Evolutionary conservation across 1,140 invertebrate genomes (phyloP).

Genomic region (Drosophila aff.): DNA sequence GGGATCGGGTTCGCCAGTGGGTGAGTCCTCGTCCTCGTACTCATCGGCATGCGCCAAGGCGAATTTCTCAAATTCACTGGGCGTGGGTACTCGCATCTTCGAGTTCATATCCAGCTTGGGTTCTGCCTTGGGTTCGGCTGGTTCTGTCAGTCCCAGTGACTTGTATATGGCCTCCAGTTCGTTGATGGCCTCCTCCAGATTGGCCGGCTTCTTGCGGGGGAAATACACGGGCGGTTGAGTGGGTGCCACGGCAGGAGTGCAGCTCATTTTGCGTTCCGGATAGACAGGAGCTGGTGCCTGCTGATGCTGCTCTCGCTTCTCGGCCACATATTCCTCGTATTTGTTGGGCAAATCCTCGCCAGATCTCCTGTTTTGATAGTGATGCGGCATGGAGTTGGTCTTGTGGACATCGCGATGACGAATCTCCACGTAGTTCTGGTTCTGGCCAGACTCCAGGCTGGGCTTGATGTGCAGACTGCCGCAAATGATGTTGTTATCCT

Average conservation of each 20-base stretch:
- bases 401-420: conserved; percentile 66
- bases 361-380: conserved; percentile 65
- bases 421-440: conserved; percentile 77
- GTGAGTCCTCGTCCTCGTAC: conserved; percentile 85
- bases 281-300: conserved; percentile 58
- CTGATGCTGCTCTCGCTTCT: conserved; percentile 74
- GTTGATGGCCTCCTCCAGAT: conserved; percentile 93
- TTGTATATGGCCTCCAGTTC: conserved; percentile 96
- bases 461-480: conserved; percentile 79
- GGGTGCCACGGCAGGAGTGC: conserved; percentile 47
- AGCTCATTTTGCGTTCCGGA: conserved; percentile 61
- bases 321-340: conserved; percentile 79
- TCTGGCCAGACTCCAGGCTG: conserved; percentile 11
- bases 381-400: conserved; percentile 79
- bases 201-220: conserved; percentile 88
- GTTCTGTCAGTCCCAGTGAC: conserved; percentile 91
- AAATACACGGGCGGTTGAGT: conserved; percentile 74
- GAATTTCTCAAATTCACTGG: conserved; percentile 81
- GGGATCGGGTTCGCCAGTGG: conserved; percentile 91
- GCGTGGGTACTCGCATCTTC: conserved; percentile 87
- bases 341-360: conserved; percentile 73
- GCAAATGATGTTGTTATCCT: conserved; percentile 64
- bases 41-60: conserved; percentile 76
- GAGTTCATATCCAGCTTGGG: conserved; percentile 86
- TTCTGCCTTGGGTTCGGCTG: conserved; percentile 90